phyloP scores from a whole-genome alignment of 2,113 vertebrate genomes.

The Heterotilapia buettikoferi region DNA sequence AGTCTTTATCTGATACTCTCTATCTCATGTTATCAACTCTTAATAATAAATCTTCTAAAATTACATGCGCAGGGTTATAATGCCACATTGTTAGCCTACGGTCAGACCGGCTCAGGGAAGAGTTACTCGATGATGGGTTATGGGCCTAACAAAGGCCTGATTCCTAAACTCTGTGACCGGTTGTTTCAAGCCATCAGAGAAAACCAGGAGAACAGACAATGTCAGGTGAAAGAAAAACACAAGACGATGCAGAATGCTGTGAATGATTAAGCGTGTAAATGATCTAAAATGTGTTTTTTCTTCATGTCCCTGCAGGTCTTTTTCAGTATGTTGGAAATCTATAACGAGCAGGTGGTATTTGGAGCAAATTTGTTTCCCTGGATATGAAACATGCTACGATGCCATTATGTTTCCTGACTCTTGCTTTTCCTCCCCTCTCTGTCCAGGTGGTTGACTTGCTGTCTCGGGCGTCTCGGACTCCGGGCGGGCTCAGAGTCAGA shows the following conservation, averaged over 20 bases:
- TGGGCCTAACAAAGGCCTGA: constrained; percentile 78
- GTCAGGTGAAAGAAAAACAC: constrained; percentile 61
- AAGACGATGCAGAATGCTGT: background rate
- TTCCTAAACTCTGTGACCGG: constrained; percentile 75
- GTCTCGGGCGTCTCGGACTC: constrained; percentile 65
- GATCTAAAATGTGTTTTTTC: background rate
- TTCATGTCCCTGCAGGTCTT: constrained; percentile 67
- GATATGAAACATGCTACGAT: background rate
- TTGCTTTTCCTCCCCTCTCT: background rate
- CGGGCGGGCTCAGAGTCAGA: constrained; percentile 76
- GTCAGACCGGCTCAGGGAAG: constrained; percentile 82
- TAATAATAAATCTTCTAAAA: background rate
- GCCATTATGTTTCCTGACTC: background rate
- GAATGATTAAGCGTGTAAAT: background rate
- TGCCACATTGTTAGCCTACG: constrained; percentile 76
- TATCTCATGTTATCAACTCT: background rate
- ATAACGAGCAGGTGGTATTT: constrained; percentile 82
- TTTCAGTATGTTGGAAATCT: constrained; percentile 89
- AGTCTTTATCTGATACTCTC: background rate
- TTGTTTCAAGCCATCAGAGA: constrained; percentile 73
- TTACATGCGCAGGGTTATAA: constrained; percentile 76
- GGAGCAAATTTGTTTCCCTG: background rate
- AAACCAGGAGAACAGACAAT: constrained; percentile 70
- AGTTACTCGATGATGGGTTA: constrained; percentile 83
- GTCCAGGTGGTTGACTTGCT: constrained; percentile 81